Base-by-base conservation (phyloP, 1,140 invertebrate genomes). In the Ips nitidus region DNA sequence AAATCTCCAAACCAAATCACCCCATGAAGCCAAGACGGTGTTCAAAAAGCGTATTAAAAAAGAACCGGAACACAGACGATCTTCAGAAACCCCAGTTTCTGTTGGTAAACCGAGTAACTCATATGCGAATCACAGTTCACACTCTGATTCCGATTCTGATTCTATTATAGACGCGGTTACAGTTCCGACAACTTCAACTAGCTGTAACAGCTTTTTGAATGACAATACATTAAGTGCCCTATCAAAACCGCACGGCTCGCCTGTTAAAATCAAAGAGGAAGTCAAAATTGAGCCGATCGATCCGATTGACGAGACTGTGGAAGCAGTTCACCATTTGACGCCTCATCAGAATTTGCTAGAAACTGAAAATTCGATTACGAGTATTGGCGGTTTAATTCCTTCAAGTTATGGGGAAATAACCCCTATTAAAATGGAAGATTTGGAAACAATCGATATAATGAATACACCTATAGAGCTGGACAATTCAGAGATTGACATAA, bases 381-480 rank as follows among this genome's bases (percentile, higher is more conserved):
- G 70, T n/a, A 56, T 72, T 38, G 57, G 40, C n/a, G 41, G 66
- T 22, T 60, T 69, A 36, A 50, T 60, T n/a, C 41, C 63, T 36
- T 61, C 67, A 7, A 72, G 41, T 47, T 79, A 76, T 69, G 76
- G 76, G 40, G 79, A 79, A 73, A 75, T 82, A 7, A 79, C 76
- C 2, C 81, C 82, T 3, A 80, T 80, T 2, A 82, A 81, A 40
- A 73, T 83, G 8, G 81, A 82, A 7, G 86, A 88, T 78, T 76
- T 88, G 38, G 85, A 87, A 61, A 82, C 83, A 38, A 87, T 88
- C 52, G 86, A 88, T 66, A 87, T 88, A 85, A 87, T 88, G 86
- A 85, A 86, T 72, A 76, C 88, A 60, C 87, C 87, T 5, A 86
- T 88, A 50, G 86, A 88, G 76, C 75, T 88, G 4, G 86, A 87